phyloP scores from a whole-genome alignment of 35 echinoderm and acorn worm genomes.

The Lytechinus pictus region DNA sequence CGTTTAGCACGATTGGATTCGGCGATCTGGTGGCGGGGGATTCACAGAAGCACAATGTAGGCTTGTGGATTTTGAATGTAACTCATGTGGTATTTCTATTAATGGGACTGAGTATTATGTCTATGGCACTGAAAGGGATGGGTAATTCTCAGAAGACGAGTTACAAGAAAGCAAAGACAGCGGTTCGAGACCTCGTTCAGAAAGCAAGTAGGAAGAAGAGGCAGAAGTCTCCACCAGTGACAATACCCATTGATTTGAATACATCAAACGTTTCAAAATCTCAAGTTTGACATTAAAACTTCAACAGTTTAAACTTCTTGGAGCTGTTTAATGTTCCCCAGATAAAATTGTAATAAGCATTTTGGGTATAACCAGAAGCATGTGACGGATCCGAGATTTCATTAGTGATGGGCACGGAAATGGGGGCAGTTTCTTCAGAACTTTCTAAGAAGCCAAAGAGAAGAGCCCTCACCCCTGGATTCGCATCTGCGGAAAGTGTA shows the following conservation, averaged over 20 bases:
- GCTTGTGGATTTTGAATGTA: constrained; percentile 21
- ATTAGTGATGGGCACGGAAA: too few relatives aligned
- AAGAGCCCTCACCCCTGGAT: too few relatives aligned
- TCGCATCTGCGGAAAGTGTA: too few relatives aligned
- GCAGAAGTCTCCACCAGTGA: background rate
- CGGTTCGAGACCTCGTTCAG: background rate
- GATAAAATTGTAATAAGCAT: background rate
- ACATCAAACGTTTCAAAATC: background rate
- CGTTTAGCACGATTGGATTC: constrained; percentile 85
- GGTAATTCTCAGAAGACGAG: constrained; percentile 41
- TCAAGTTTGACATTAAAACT: background rate
- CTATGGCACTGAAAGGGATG: constrained; percentile 53
- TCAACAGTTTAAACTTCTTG: background rate
- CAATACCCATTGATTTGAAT: background rate
- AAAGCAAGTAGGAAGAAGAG: background rate
- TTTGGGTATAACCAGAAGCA: too few relatives aligned
- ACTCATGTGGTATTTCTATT: constrained; percentile 46
- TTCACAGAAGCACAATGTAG: background rate
- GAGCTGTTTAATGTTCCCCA: background rate
- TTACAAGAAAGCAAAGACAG: constrained; percentile 1
- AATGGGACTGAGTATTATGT: constrained; percentile 55
- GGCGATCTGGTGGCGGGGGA: constrained; percentile 74
- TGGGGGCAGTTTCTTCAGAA: too few relatives aligned
- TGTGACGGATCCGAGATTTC: too few relatives aligned
- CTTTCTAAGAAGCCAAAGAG: too few relatives aligned